Evolutionary conservation across 2,113 vertebrate genomes (phyloP).

Genomic region (Chaetorhynchus papuensis): DNA sequence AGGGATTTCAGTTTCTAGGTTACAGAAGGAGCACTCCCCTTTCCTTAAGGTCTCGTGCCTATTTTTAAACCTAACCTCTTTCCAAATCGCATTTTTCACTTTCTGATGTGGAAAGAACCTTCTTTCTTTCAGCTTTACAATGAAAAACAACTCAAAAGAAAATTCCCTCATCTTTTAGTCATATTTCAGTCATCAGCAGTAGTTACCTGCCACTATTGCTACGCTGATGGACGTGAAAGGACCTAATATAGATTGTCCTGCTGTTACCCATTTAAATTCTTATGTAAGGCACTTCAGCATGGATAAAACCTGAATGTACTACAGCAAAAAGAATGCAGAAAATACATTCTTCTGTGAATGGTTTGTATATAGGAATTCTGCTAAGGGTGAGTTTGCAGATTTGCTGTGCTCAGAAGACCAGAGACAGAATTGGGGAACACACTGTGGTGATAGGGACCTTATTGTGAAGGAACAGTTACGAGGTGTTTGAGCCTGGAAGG

Average conservation of each 20-base stretch:
- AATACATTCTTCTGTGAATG: neutral
- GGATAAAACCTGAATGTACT: neutral
- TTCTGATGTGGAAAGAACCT: neutral
- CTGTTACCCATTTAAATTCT: neutral
- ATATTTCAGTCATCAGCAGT: neutral
- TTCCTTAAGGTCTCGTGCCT: slow-evolving; percentile 40
- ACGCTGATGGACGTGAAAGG: neutral
- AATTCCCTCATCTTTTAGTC: neutral
- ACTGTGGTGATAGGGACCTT: neutral
- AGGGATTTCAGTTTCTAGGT: slow-evolving; percentile 63
- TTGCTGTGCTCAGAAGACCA: neutral
- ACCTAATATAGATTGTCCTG: neutral
- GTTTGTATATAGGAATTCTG: neutral
- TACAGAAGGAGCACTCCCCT: slow-evolving; percentile 27
- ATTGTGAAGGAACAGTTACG: neutral
- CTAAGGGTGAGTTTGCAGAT: neutral
- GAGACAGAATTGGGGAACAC: neutral
- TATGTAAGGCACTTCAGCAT: neutral
- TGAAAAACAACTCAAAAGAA: neutral
- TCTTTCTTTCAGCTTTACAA: neutral
- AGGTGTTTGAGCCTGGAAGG: neutral
- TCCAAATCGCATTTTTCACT: slow-evolving; percentile 34
- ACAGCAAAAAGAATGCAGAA: neutral
- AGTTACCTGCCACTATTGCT: neutral
- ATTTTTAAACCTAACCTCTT: slow-evolving; percentile 59